These are phyloP conservation scores for Aphaenogaster ashmeadi DNA, from an alignment of 1,140 invertebrate species.

Conservation along the genomic window DNA sequence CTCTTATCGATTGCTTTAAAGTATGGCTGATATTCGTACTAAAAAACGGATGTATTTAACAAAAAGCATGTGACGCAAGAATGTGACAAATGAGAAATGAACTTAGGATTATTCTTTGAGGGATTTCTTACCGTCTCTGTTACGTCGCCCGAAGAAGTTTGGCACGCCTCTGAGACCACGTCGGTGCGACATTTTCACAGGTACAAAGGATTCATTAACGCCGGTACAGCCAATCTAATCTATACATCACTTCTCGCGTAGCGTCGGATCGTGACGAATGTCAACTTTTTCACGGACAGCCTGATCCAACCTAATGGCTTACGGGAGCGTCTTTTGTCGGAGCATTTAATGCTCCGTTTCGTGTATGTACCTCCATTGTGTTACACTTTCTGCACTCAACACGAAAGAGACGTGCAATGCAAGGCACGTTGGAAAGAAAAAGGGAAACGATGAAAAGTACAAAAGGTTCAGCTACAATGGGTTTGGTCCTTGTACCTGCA, in stretches of 20 bases:
- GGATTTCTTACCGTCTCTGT: constrained; percentile 39
- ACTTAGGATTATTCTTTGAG: background rate
- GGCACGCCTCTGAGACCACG: background rate
- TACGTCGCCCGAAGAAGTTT: background rate
- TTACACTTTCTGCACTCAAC: background rate
- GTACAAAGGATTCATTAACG: background rate
- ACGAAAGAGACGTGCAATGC: background rate
- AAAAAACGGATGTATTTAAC: background rate
- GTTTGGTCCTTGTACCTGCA: too few relatives aligned
- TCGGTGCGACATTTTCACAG: constrained; percentile 21
- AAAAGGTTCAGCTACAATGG: too few relatives aligned
- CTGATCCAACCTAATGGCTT: background rate
- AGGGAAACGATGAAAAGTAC: too few relatives aligned
- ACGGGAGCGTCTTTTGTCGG: background rate
- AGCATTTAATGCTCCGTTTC: background rate
- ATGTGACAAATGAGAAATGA: background rate
- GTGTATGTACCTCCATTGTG: background rate
- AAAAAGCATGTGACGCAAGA: background rate
- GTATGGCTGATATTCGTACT: background rate
- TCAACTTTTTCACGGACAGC: background rate
- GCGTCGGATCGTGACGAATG: background rate
- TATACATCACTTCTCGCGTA: background rate
- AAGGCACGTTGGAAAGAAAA: too few relatives aligned
- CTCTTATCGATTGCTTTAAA: background rate
- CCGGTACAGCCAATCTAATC: background rate